Evolutionary conservation across 2,113 vertebrate species (phyloP).

Genomic region (Nibea albiflora): DNA sequence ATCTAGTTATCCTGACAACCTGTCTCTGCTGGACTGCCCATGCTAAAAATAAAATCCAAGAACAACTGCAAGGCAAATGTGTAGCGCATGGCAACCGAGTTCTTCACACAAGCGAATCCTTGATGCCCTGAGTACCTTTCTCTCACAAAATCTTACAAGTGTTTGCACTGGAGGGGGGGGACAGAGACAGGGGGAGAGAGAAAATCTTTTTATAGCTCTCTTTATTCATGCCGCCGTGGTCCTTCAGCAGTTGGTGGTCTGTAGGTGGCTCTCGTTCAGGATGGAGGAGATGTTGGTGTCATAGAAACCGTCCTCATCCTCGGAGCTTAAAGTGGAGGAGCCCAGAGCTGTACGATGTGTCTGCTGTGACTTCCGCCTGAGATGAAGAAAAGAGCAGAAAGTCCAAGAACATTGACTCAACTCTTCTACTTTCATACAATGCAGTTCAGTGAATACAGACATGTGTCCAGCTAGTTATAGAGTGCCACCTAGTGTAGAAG

Average conservation of each 20-base stretch:
- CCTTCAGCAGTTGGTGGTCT: conserved; percentile 87
- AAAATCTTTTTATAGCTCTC: neutral
- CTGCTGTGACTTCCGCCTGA: conserved; percentile 87
- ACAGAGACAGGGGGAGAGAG: neutral
- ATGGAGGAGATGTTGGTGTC: conserved; percentile 87
- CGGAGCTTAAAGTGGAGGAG: conserved; percentile 87
- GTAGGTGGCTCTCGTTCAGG: conserved; percentile 87
- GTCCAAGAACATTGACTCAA: neutral
- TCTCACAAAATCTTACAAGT: conserved; percentile 1
- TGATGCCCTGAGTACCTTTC: conserved; percentile 34
- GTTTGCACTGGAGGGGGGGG: neutral
- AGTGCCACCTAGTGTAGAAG: conserved; percentile 72
- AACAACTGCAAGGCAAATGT: conserved; percentile 36
- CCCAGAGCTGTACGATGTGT: conserved; percentile 79
- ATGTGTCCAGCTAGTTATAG: conserved; percentile 13
- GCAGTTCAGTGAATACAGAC: neutral
- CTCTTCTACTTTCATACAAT: neutral
- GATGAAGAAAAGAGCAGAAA: neutral
- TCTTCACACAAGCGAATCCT: conserved; percentile 9
- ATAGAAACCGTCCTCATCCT: conserved; percentile 88
- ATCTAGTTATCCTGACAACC: conserved; percentile 38
- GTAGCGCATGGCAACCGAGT: conserved; percentile 46
- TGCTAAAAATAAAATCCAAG: conserved; percentile 50
- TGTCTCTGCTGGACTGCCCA: conserved; percentile 24
- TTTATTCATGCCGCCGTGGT: neutral